A percentile compares a stretch with the other conserved stretches of the same genome.
Conservation (phyloP, 2,888 invertebrate species). For the Coenonympha arcania region DNA sequence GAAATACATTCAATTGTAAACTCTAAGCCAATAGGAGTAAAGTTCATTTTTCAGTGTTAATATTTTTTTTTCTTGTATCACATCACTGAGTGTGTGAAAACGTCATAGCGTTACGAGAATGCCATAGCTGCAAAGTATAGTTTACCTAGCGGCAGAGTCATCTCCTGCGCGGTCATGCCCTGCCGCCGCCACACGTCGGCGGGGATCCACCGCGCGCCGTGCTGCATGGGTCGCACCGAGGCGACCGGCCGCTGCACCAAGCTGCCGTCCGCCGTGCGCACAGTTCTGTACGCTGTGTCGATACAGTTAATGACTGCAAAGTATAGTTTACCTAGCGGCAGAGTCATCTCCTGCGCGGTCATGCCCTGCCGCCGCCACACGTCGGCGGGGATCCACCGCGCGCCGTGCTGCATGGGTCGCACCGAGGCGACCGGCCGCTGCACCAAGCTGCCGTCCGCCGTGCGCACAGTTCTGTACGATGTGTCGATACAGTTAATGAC, state of each 20-base stretch:
- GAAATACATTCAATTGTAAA: too few species aligned
- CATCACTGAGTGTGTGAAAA: too few species aligned
- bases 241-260: conserved; percentile 79
- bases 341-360: conserved; percentile 95
- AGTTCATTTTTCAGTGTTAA: too few species aligned
- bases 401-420: conserved; percentile 86
- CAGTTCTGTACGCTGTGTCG: too few species aligned
- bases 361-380: conserved; percentile 95
- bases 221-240: conserved; percentile 87
- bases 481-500: too few species aligned
- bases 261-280: conserved; percentile 78
- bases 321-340: conserved; percentile 76
- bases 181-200: conserved; percentile 93
- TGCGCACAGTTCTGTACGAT: conserved; percentile 77
- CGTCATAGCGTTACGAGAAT: too few species aligned
- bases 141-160: conserved; percentile 85
- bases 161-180: conserved; percentile 96
- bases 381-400: conserved; percentile 89
- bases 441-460: conserved; percentile 77
- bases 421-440: conserved; percentile 80
- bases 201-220: conserved; percentile 85
- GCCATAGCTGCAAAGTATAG: neutral
- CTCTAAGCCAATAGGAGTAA: too few species aligned
- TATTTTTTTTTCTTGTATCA: too few species aligned
- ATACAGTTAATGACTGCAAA: too few species aligned